Conservation (phyloP, 2,797 vertebrate species). For the Synanceia verrucosa region DNA sequence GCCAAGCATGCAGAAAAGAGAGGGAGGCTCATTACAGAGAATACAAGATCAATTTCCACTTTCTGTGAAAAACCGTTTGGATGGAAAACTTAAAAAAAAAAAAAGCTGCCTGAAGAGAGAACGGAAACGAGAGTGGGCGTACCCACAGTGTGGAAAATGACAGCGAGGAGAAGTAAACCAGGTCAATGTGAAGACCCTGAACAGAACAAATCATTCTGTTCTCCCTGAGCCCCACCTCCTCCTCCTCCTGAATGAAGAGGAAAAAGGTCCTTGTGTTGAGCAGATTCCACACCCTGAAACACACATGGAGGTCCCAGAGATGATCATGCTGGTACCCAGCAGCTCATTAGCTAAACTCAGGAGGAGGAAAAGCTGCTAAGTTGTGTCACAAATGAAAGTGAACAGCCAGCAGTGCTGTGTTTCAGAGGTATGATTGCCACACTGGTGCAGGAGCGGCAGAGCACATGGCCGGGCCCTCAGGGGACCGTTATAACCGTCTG, state of each 20-base stretch:
- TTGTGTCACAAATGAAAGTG: constrained; percentile 2
- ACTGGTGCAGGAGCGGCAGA: constrained; percentile 12
- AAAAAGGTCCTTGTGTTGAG: constrained; percentile 9
- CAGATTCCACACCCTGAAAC: background rate
- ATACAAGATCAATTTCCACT: constrained; percentile 4
- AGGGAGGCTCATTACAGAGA: background rate
- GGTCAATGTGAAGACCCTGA: constrained; percentile 70
- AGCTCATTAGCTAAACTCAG: constrained; percentile 35
- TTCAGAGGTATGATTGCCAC: constrained; percentile 1
- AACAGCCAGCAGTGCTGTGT: background rate
- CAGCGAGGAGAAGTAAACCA: constrained; percentile 61
- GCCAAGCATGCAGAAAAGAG: background rate
- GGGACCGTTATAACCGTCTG: constrained; percentile 36
- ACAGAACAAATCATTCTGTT: constrained; percentile 57
- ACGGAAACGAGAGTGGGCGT: constrained; percentile 15
- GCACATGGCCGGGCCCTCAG: constrained; percentile 17
- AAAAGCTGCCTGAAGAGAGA: constrained; percentile 35
- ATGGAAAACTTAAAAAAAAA: constrained; percentile 43
- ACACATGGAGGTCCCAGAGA: constrained; percentile 18
- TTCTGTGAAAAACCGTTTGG: constrained; percentile 26
- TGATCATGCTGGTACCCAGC: constrained; percentile 32
- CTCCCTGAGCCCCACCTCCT: constrained; percentile 42
- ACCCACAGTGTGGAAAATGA: constrained; percentile 39
- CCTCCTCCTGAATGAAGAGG: constrained; percentile 14
- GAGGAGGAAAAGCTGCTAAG: background rate